These are phyloP conservation scores for Eubasilissa regina DNA, from an alignment of 1,140 invertebrate species.

Conservation along the genomic window DNA sequence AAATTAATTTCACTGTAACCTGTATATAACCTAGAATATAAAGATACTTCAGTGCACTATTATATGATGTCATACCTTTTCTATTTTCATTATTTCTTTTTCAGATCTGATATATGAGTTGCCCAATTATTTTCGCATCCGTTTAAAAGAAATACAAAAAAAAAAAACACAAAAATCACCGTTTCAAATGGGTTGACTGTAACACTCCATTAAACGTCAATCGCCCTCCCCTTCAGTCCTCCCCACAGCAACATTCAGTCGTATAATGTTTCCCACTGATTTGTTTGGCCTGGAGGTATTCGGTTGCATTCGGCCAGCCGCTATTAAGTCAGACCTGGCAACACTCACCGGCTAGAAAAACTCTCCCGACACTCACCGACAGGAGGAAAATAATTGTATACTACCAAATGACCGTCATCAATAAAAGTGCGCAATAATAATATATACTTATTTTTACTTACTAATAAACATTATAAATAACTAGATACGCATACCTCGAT, in stretches of 20 bases:
- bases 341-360: neutral
- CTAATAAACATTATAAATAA: too few species aligned
- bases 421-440: too few species aligned
- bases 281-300: constrained; percentile 56
- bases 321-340: constrained; percentile 12
- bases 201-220: constrained; percentile 56
- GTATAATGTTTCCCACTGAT: constrained; percentile 56
- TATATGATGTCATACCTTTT: too few species aligned
- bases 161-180: neutral
- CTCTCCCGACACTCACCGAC: neutral
- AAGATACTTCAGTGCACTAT: too few species aligned
- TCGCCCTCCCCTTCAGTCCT: constrained; percentile 20
- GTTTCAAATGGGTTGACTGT: constrained; percentile 42
- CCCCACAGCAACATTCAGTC: neutral
- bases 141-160: too few species aligned
- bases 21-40: too few species aligned
- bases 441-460: too few species aligned
- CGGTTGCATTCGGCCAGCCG: constrained; percentile 53
- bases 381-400: neutral
- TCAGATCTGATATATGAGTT: too few species aligned
- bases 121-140: neutral
- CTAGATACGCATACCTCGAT: too few species aligned
- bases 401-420: neutral
- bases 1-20: too few species aligned
- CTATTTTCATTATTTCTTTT: too few species aligned